Evolutionary conservation across 2,888 invertebrate genomes (phyloP), one percentile per base, ranked within the genome.

Genomic region (Eremobia ochroleuca): DNA sequence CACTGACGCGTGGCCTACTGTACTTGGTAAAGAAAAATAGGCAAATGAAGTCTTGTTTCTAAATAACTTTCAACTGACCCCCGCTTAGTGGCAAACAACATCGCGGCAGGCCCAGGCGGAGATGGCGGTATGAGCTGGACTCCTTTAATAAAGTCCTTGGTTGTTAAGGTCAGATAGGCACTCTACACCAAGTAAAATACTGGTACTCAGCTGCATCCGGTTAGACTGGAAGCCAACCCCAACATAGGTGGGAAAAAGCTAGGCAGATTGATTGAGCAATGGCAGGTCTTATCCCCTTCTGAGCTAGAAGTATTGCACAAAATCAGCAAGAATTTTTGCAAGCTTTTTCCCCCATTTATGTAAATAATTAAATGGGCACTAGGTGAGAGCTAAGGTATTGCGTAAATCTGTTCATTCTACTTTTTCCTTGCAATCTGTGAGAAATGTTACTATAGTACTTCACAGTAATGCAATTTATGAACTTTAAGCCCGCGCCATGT

Each of bases 381-480:
- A 31, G 5, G 9, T 40, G 18, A 25, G 2, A 70, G 28, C 18
- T 40, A 3, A 62, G 1, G 25, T 13, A 55, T 25, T 21, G 21
- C 18, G 4, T 67, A 61, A 40, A 77, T 34, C 31, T 21, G 3
- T 61, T 18, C 11, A 28, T 43, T 49, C 18, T 18, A 68, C 43
- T 34, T 77, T 66, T 77, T 68, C 25, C 15, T 40, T 49, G 25
- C 15, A 58, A 15, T n/a, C 18, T 6, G n/a, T 37, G 46, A 58
- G 62, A 70, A 68, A 62, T 31, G 18, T 59, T 18, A 6, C 49
- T 11, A 11, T 62, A 43, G 31, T 68, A 72, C 34, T 46, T 34
- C 18, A 65, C n/a, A 62, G n/a, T 72, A 84, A 80, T 72, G 61
- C 68, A 72, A 59, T 80, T 80, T 80, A 77, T 76, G 49, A 77